Evolutionary conservation across 1,140 invertebrate species (phyloP), one percentile per base, ranked within the genome.

Genomic region (Aphelinus certus): DNA sequence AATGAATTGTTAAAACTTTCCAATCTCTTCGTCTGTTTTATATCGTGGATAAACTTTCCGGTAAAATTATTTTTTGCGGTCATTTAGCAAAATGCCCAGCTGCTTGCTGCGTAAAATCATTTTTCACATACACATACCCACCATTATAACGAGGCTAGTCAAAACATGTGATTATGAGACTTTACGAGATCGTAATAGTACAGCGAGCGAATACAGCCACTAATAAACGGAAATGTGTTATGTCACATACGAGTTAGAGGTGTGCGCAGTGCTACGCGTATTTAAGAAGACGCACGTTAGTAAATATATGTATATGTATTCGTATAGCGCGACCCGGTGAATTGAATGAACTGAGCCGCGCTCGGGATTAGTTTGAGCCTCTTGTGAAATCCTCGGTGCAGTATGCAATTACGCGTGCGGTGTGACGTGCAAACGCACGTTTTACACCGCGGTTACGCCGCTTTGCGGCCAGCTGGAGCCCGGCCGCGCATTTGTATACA

Each of bases 311-410:
- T 26, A 26, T 26, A 26, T 9, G 48, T 4, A 3, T 43, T 3
- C 6, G 5, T 26, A 9, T 42, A 10, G 3, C n/a, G 1, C 48
- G 51, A 49, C 56, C 3, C 6, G 43, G 48, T 26, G n/a, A 73
- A 73, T 73, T 62, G 64, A 67, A 73, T 73, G 60, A 73, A 60
- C 63, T 62, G 55, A 73, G 56, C 70, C 55, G 55, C 43, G 10
- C 7, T 63, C 60, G 60, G 26, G 51, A 6, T 3, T 43, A n/a
- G 47, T 74, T 74, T 68, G 58, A 68, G 55, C 58, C 57, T 57
- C 58, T 68, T 48, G n/a, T 43, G 51, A 72, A 72, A 72, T 72
- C 46, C 65, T 45, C 65, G 26, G 26, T 26, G n/a, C n/a, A 56
- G 55, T 74, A 55, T 68, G 58, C 63, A 69, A 74, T 74, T 68